Evolutionary conservation across 2,797 vertebrate species (phyloP).

Genomic region (Aselliscus stoliczkanus): DNA sequence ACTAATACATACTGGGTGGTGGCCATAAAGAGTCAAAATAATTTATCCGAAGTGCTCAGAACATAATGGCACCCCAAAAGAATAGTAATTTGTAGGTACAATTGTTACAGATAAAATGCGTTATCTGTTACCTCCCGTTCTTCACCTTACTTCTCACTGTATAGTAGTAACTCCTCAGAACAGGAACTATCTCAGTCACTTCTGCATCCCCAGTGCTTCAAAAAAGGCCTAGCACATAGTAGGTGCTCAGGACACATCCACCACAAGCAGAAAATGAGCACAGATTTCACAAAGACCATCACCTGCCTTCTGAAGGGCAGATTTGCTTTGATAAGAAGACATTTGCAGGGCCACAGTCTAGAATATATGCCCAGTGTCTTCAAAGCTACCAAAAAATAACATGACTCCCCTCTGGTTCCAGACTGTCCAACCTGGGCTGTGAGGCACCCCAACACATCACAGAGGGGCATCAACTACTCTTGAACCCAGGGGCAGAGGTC

Average conservation of each 20-base stretch:
- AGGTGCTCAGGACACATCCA: neutral
- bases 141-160: neutral
- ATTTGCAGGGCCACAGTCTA: neutral
- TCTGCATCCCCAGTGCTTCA: neutral
- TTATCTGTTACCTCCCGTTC: too few relatives aligned
- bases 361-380: neutral
- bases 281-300: neutral
- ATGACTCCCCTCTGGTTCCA: neutral
- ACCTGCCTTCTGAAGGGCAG: neutral
- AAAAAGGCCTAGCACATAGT: neutral
- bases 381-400: neutral
- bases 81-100: fast-evolving
- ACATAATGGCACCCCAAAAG: neutral
- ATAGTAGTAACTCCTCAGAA: neutral
- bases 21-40: neutral
- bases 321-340: neutral
- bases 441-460: neutral
- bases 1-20: neutral
- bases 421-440: neutral
- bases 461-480: fast-evolving
- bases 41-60: neutral
- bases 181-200: neutral
- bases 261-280: neutral
- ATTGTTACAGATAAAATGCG: neutral
- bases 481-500: neutral